phyloP scores from a whole-genome alignment of 1,140 invertebrate genomes.

The Laupala kohalensis region DNA sequence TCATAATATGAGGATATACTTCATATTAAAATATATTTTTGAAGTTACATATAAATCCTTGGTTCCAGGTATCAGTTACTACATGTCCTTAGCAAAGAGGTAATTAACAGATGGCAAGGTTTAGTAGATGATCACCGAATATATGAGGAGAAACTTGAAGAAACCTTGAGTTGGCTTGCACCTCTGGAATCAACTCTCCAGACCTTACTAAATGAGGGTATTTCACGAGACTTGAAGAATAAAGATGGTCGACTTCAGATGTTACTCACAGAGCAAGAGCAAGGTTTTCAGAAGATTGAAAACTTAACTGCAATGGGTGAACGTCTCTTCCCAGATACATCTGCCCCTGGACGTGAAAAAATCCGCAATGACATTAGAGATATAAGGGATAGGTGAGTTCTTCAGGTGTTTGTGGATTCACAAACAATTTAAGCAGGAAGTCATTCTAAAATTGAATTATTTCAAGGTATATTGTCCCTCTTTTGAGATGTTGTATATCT shows the following conservation, averaged over 20 bases:
- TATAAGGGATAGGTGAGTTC: conserved; percentile 41
- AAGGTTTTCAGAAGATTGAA: conserved; percentile 62
- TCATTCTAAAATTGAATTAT: no score
- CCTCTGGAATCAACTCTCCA: conserved; percentile 60
- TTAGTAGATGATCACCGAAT: conserved; percentile 71
- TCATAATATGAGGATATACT: no score
- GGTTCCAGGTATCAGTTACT: conserved; percentile 76
- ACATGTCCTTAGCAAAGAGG: conserved; percentile 71
- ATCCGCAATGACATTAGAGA: conserved; percentile 68
- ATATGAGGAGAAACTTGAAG: conserved; percentile 63
- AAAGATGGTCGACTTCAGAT: conserved; percentile 56
- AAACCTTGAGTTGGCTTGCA: conserved; percentile 62
- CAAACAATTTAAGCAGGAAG: no score
- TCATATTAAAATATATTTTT: no score
- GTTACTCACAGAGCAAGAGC: conserved; percentile 68
- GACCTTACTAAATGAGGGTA: conserved; percentile 33
- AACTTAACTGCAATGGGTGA: conserved; percentile 64
- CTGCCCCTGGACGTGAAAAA: conserved; percentile 73
- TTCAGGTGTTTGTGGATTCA: no score
- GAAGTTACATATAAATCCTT: no score
- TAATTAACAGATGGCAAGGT: conserved; percentile 72
- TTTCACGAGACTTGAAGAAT: conserved; percentile 28
- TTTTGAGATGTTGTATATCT: no score
- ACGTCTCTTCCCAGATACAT: conserved; percentile 78
- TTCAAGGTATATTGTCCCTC: no score